Percentiles rank a stretch among this genome's conserved stretches.
phyloP scores from a whole-genome alignment of 1,140 invertebrate genomes.

The Drosophila littoralis region DNA sequence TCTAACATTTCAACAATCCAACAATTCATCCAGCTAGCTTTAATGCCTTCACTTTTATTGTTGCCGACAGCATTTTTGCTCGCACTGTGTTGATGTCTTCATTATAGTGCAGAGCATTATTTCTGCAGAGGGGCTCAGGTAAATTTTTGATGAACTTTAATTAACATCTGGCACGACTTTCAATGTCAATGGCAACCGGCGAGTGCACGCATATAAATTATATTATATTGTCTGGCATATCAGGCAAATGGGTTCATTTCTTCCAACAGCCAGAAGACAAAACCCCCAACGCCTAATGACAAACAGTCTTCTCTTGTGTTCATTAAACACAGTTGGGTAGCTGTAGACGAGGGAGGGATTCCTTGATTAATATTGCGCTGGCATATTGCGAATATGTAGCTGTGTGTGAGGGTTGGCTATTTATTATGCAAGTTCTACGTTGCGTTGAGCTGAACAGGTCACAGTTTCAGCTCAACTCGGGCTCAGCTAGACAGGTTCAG shows the following conservation, averaged over 20 bases:
- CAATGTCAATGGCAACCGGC: constrained; percentile 70
- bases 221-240: constrained; percentile 12
- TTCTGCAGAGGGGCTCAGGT: constrained; percentile 17
- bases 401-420: constrained; percentile 1
- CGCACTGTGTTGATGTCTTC: constrained; percentile 52
- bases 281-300: constrained; percentile 38
- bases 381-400: constrained; percentile 34
- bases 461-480: background rate
- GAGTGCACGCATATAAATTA: constrained; percentile 53
- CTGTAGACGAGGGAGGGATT: background rate
- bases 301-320: constrained; percentile 32
- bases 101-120: constrained; percentile 30
- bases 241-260: constrained; percentile 67
- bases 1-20: constrained; percentile 13
- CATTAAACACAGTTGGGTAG: constrained; percentile 14
- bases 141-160: constrained; percentile 69
- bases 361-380: constrained; percentile 44
- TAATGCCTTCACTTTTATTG: constrained; percentile 62
- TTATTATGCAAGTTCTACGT: constrained; percentile 8
- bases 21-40: constrained; percentile 27
- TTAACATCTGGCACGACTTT: constrained; percentile 72
- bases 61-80: constrained; percentile 54
- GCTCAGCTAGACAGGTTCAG: background rate
- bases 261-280: constrained; percentile 23
- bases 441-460: background rate